A percentile compares a stretch with the other conserved stretches of the same genome.
These are phyloP conservation scores for Spilosoma lubricipeda DNA, from an alignment of 2,888 invertebrate species.

Conservation along the genomic window DNA sequence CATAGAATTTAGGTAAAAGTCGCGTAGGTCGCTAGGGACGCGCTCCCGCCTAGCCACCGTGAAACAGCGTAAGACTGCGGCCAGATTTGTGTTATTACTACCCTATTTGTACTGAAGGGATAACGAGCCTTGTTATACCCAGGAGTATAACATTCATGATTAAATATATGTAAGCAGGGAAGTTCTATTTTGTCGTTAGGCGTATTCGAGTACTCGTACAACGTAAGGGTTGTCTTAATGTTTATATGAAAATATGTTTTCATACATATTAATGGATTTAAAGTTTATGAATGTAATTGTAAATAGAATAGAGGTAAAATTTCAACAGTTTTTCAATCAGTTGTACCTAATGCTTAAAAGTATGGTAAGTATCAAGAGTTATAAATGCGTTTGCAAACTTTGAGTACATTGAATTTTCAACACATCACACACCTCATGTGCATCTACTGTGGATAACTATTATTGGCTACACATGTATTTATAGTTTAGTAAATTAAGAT, in stretches of 20 bases:
- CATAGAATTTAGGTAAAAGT: constrained; percentile 43
- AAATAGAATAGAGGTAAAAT: too few relatives aligned
- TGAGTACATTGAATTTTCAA: too few relatives aligned
- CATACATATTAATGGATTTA: too few relatives aligned
- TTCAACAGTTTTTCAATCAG: too few relatives aligned
- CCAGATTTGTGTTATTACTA: constrained; percentile 32
- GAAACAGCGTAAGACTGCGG: constrained; percentile 37
- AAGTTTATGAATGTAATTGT: too few relatives aligned
- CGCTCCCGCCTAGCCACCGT: constrained; percentile 42
- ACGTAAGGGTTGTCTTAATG: not conserved
- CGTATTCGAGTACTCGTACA: not conserved
- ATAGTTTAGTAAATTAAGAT: too few relatives aligned
- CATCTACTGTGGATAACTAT: too few relatives aligned
- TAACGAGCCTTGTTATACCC: constrained; percentile 15
- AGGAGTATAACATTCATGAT: not conserved
- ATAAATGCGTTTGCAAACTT: too few relatives aligned
- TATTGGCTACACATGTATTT: too few relatives aligned
- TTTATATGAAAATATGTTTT: not conserved
- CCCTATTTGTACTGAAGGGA: constrained; percentile 16
- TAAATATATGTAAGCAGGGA: not conserved
- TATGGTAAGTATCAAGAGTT: too few relatives aligned
- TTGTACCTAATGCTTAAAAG: too few relatives aligned
- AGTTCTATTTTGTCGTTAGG: not conserved
- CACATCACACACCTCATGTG: too few relatives aligned
- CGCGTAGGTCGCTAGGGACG: constrained; percentile 24